These are phyloP conservation scores for Baryphthengus martii DNA, from an alignment of 2,113 vertebrate genomes.

Conservation along the genomic window DNA sequence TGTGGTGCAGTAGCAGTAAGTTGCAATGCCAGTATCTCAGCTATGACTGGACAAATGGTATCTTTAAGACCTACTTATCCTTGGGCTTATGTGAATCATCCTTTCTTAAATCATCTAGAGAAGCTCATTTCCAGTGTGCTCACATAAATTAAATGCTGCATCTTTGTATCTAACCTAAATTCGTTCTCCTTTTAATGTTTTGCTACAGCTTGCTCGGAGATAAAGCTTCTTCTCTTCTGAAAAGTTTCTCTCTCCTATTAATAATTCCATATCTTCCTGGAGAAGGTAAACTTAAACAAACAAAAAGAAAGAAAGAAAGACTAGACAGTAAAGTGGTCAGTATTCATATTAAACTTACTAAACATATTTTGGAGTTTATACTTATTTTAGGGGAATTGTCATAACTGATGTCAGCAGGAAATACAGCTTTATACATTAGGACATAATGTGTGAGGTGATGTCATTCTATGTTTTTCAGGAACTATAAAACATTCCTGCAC, in stretches of 20 bases:
- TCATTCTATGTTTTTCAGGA: not conserved
- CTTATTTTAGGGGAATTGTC: not conserved
- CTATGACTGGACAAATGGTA: not conserved
- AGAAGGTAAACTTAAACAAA: not conserved
- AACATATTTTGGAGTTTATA: too few species aligned
- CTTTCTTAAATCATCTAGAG: slow-evolving; percentile 17
- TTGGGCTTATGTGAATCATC: not conserved
- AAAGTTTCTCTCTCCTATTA: not conserved
- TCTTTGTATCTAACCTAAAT: slow-evolving; percentile 33
- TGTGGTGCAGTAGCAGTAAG: not conserved
- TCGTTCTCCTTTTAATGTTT: not conserved
- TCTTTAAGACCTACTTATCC: slow-evolving; percentile 19
- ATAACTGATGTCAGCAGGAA: not conserved
- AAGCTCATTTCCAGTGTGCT: slow-evolving; percentile 17
- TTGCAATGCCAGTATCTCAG: not conserved
- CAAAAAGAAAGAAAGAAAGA: too few species aligned
- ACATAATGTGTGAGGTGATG: not conserved
- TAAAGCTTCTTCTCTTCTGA: slow-evolving; percentile 1
- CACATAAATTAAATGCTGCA: slow-evolving; percentile 31
- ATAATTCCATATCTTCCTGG: not conserved
- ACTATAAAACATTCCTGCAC: not conserved
- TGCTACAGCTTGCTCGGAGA: not conserved
- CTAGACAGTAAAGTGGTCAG: not conserved
- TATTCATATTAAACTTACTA: too few species aligned
- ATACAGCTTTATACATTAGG: not conserved